A percentile compares a stretch with the other conserved stretches of the same genome.
These are phyloP conservation scores for Falco peregrinus DNA, from an alignment of 2,797 vertebrate species.

Conservation along the genomic window DNA sequence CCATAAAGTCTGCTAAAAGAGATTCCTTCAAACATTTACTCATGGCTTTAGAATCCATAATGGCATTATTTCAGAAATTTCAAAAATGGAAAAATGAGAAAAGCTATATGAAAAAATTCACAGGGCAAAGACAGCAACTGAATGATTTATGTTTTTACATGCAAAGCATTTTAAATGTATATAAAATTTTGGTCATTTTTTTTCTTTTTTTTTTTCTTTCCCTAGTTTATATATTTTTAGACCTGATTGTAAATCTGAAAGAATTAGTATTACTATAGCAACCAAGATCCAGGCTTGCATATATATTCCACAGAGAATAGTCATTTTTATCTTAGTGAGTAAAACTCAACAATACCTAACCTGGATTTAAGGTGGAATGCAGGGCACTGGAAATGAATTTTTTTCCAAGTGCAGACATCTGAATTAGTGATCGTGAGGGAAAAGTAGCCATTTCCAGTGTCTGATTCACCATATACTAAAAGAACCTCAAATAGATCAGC, in stretches of 20 bases:
- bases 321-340: background rate
- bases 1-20: background rate
- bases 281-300: background rate
- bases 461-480: background rate
- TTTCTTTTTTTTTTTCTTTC: background rate
- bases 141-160: background rate
- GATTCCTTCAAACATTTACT: background rate
- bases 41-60: background rate
- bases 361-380: background rate
- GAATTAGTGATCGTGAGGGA: background rate
- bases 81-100: background rate
- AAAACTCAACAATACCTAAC: background rate
- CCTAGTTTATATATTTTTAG: background rate
- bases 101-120: background rate
- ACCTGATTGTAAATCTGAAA: background rate
- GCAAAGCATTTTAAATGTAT: constrained; percentile 2
- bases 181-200: background rate
- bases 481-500: background rate
- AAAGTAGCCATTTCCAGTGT: background rate
- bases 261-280: constrained; percentile 39
- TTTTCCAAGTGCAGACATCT: background rate
- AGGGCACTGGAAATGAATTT: background rate
- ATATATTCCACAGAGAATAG: background rate
- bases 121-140: background rate
- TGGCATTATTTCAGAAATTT: background rate